Evolutionary conservation across 2,888 invertebrate species (phyloP), one percentile per base, ranked within the genome.

Genomic region (Rhaphigaster nebulosa): DNA sequence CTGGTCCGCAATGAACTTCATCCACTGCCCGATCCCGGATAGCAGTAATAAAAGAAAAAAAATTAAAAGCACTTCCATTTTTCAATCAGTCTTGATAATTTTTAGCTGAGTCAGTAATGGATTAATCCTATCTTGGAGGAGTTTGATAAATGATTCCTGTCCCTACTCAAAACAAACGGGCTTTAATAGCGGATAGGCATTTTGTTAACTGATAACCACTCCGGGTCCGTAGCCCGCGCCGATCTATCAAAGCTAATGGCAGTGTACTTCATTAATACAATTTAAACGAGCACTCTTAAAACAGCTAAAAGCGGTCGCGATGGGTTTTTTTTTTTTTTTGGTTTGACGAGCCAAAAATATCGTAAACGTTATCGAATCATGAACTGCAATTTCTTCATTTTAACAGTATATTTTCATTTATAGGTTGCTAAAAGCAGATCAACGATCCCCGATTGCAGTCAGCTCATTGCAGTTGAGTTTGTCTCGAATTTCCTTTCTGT

Each of bases 31-130:
- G 1, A 34, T 10, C n/a, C 1, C n/a, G 26, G 13, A 2, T 20
- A 0, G 20, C 15, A 6, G 20, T 23, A 20, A 20, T 76, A 38
- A 23, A 20, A 0, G 20, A 60, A 60, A 76, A 76, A 76, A 34
- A 38, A 76, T 76, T 76, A 76, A 76, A 18, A 76, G 34, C 34
- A 38, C 70, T 76, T 29, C 10, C 70, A 76, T 84, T 84, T 84
- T 84, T 84, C 41, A 84, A 80, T n/a, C 2, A 50, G 45, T 15
- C 26, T 84, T 84, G 26, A 84, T 45, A 50, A 84, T 84, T 84
- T 84, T 84, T 84, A 50, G 84, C 84, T n/a, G 45, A 84, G 41
- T 84, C 84, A 84, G 45, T 84, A 84, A 84, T 84, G 84, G 84
- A 45, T 84, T 84, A 50, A 84, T 84, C 45, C 10, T 84, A 84